A percentile compares a stretch with the other conserved stretches of the same genome.
Conservation (phyloP, 2,113 vertebrate genomes). For the Neofelis nebulosa region DNA sequence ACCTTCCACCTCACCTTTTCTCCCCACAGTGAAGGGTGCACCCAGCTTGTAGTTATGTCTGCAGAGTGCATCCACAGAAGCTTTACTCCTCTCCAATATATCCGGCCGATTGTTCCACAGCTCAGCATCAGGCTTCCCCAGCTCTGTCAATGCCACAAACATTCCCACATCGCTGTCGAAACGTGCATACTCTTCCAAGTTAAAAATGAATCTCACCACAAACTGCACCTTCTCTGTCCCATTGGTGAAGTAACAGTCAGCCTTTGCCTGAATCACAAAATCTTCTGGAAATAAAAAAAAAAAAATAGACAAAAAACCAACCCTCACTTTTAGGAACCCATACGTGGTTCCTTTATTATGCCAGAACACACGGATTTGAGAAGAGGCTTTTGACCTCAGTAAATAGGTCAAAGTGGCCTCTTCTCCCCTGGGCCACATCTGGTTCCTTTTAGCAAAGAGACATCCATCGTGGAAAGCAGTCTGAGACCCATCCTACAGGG, state of each 20-base stretch:
- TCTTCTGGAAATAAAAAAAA: conserved; percentile 51
- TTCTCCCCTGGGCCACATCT: neutral
- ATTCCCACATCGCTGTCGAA: conserved; percentile 66
- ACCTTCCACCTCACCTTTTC: conserved; percentile 12
- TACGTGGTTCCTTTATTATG: neutral
- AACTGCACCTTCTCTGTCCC: conserved; percentile 57
- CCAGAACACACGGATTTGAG: neutral
- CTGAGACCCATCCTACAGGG: neutral
- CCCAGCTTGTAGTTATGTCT: conserved; percentile 44
- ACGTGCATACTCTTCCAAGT: conserved; percentile 47
- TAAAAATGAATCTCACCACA: conserved; percentile 66
- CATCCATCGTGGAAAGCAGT: neutral
- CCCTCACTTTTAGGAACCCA: neutral
- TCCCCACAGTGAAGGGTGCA: conserved; percentile 29
- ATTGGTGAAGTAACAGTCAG: conserved; percentile 71
- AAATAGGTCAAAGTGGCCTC: neutral
- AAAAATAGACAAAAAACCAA: neutral
- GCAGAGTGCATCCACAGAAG: conserved; percentile 8
- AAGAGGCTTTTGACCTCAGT: neutral
- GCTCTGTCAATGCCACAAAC: conserved; percentile 46
- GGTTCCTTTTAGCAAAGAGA: neutral
- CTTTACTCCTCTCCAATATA: neutral
- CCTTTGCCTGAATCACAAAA: conserved; percentile 70
- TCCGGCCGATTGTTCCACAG: conserved; percentile 49
- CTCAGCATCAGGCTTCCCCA: neutral